A percentile compares a stretch with the other conserved stretches of the same genome.
Conservation (phyloP, 2,797 vertebrate species). For the Cephalopachus bancanus region DNA sequence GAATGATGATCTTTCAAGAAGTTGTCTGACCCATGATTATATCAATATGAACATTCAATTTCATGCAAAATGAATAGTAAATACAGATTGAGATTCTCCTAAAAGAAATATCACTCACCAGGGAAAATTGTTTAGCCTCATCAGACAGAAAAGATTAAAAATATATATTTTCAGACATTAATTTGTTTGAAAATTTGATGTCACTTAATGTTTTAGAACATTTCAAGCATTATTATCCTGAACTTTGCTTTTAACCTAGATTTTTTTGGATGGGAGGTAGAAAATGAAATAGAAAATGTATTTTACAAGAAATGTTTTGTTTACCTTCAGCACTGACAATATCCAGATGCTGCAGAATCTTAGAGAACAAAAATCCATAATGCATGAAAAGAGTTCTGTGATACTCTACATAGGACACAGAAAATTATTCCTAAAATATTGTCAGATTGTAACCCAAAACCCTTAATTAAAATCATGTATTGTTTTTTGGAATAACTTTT, state of each 20-base stretch:
- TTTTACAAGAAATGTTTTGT: background rate
- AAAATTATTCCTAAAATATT: conserved; percentile 37
- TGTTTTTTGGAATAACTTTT: background rate
- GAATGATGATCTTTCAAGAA: background rate
- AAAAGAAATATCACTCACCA: background rate
- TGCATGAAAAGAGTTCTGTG: background rate
- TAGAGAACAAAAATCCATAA: background rate
- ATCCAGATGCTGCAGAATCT: background rate
- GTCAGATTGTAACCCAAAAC: background rate
- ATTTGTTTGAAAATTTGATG: background rate
- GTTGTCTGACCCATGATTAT: background rate
- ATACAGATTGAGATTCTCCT: background rate
- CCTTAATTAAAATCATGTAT: background rate
- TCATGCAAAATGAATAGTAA: background rate
- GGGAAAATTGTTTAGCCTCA: background rate
- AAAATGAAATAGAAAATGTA: background rate
- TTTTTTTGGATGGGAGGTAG: background rate
- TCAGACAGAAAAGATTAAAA: conserved; percentile 19
- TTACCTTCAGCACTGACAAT: background rate
- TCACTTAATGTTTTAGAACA: background rate
- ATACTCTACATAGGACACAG: background rate
- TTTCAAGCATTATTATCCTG: background rate
- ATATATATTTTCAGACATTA: background rate
- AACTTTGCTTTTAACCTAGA: background rate
- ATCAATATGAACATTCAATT: conserved; percentile 8